phyloP scores from a whole-genome alignment of 23 tunicate species.

The Styela plicata region DNA sequence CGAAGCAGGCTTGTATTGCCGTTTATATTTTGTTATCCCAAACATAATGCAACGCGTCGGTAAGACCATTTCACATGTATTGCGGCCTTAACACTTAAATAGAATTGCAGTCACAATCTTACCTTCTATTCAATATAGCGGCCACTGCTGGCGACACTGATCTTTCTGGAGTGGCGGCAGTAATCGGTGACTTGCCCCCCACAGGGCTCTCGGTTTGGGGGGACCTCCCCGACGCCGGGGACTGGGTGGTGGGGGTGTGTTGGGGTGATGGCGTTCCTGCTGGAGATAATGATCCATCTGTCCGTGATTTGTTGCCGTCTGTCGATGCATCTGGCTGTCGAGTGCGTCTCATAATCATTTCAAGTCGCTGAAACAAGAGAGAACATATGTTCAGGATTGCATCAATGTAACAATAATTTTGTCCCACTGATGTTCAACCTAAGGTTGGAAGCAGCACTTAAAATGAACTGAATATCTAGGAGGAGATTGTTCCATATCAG shows the following conservation, averaged over 20 bases:
- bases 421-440: too few species aligned
- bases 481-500: too few species aligned
- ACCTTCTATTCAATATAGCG: conserved; percentile 15
- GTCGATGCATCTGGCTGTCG: conserved; percentile 20
- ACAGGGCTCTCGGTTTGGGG: conserved; percentile 24
- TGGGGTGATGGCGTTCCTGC: background rate
- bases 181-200: conserved; percentile 14
- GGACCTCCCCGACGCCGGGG: conserved; percentile 10
- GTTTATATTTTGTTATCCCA: too few species aligned
- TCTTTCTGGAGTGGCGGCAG: conserved; percentile 24
- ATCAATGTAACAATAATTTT: too few species aligned
- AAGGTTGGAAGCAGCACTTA: too few species aligned
- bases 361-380: conserved; percentile 52
- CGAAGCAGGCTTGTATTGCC: too few species aligned
- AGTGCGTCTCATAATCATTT: conserved; percentile 83
- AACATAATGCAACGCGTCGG: too few species aligned
- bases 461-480: too few species aligned
- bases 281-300: background rate
- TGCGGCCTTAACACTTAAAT: too few species aligned
- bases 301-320: background rate
- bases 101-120: too few species aligned
- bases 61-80: too few species aligned
- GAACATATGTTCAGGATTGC: too few species aligned
- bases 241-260: conserved; percentile 7
- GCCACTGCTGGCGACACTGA: conserved; percentile 22